A percentile compares a stretch with the other conserved stretches of the same genome.
phyloP scores from a whole-genome alignment of 2,113 vertebrate species.

The Calonectris borealis region DNA sequence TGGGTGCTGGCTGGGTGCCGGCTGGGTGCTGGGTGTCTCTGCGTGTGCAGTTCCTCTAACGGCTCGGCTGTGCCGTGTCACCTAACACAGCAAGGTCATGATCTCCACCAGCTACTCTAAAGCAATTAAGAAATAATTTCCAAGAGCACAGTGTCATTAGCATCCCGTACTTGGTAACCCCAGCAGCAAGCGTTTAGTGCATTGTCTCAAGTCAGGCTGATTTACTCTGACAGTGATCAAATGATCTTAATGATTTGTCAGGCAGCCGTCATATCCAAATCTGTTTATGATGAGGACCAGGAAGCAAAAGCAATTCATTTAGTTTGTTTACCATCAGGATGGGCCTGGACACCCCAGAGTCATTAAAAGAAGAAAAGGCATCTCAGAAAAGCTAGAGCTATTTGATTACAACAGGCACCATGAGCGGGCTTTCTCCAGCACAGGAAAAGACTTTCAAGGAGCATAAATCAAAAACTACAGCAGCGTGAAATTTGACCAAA shows the following conservation, averaged over 20 bases:
- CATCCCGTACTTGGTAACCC: neutral
- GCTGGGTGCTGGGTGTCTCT: neutral
- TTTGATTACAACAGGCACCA: conserved; percentile 10
- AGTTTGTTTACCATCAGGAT: conserved; percentile 23
- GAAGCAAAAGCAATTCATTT: conserved; percentile 40
- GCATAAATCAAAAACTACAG: conserved; percentile 35
- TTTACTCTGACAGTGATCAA: conserved; percentile 38
- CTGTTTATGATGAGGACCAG: neutral
- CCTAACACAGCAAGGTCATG: neutral
- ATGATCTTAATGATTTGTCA: conserved; percentile 17
- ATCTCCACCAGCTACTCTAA: neutral
- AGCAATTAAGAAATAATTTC: neutral
- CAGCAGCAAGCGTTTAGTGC: neutral
- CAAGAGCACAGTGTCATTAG: neutral
- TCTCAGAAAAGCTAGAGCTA: neutral
- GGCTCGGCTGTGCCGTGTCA: neutral
- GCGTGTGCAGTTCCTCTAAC: neutral
- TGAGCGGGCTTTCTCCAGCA: neutral
- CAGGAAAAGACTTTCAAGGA: conserved; percentile 7
- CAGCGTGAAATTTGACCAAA: conserved; percentile 44
- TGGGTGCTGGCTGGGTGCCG: neutral
- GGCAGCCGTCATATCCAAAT: conserved; percentile 3
- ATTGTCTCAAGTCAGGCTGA: neutral
- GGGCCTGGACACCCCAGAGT: neutral
- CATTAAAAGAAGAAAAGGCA: conserved; percentile 5